phyloP scores from a whole-genome alignment of 2,113 vertebrate genomes.

The Sylvicapra grimmia region DNA sequence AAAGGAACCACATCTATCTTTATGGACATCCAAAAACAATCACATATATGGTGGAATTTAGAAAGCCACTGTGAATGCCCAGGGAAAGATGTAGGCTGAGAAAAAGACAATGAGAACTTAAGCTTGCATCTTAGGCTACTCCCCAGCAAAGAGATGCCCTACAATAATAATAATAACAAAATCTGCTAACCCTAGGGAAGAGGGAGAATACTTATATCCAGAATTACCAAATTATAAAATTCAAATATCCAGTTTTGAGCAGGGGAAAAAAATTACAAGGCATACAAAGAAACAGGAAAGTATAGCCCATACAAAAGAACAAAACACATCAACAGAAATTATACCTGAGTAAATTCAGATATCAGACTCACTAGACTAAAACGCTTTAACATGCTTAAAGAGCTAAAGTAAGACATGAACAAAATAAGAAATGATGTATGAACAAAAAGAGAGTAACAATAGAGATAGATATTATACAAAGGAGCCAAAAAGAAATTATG shows the following conservation, averaged over 20 bases:
- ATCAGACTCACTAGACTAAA: background rate
- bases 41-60: background rate
- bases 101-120: background rate
- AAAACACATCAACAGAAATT: background rate
- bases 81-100: background rate
- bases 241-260: background rate
- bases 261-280: background rate
- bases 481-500: background rate
- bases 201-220: background rate
- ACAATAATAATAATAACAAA: background rate
- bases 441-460: background rate
- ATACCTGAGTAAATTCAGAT: background rate
- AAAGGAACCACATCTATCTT: background rate
- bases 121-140: background rate
- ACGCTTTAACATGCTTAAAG: background rate
- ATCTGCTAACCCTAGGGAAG: background rate
- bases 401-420: background rate
- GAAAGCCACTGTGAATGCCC: background rate
- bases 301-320: background rate
- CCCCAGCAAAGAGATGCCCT: background rate
- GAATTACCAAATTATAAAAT: background rate
- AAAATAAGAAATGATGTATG: background rate
- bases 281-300: background rate
- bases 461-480: background rate
- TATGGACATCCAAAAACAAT: background rate